Evolutionary conservation across 2,113 vertebrate species (phyloP).

Genomic region (Tonatia bakeri): DNA sequence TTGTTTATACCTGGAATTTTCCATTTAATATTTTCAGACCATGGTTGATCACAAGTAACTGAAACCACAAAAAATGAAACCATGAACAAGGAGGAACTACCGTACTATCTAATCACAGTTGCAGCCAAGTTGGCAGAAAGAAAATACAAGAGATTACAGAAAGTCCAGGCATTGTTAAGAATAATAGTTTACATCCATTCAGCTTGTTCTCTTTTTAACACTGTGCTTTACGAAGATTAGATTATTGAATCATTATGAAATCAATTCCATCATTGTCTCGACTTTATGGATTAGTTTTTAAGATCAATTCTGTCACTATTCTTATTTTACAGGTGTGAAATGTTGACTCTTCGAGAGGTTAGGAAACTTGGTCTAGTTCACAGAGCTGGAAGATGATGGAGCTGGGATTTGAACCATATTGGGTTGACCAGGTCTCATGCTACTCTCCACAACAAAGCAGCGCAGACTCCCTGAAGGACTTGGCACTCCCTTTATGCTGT

Average conservation of each 20-base stretch:
- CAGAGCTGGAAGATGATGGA: background rate
- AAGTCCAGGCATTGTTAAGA: background rate
- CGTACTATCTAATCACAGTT: background rate
- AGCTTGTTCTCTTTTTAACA: background rate
- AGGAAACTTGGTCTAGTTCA: background rate
- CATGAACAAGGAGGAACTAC: no score
- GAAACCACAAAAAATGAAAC: background rate
- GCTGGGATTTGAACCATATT: background rate
- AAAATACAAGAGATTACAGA: background rate
- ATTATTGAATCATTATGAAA: background rate
- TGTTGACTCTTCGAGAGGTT: background rate
- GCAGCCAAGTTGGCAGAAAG: background rate
- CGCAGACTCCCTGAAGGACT: no score
- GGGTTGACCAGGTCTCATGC: background rate
- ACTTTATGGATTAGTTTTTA: background rate
- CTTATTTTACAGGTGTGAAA: background rate
- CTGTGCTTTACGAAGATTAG: background rate
- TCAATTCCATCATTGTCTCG: background rate
- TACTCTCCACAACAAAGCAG: background rate
- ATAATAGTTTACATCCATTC: background rate
- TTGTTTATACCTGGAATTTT: background rate
- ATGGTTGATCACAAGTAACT: background rate
- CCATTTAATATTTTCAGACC: background rate
- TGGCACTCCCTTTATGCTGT: accelerated
- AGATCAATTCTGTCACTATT: background rate